Conservation (phyloP, 2,113 vertebrate genomes). For the Sisor rabdophorus region DNA sequence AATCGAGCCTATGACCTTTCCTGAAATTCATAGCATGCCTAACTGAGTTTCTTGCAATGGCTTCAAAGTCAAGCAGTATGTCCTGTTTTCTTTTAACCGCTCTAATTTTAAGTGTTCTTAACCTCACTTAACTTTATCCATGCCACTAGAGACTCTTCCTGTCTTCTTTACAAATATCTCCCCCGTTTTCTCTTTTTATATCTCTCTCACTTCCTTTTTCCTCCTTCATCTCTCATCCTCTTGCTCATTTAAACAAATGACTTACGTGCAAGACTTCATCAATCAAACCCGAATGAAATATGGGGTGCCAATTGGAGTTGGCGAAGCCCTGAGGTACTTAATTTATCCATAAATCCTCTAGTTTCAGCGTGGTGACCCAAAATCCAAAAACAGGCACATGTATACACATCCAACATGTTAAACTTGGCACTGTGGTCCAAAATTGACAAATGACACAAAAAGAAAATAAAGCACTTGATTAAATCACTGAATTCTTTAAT, state of each 20-base stretch:
- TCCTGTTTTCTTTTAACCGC: constrained; percentile 41
- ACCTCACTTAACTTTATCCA: constrained; percentile 56
- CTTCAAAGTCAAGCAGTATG: constrained; percentile 21
- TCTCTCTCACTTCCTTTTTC: not conserved
- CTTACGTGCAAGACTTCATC: constrained; percentile 53
- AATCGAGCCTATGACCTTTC: no score
- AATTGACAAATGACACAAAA: constrained; percentile 24
- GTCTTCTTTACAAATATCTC: constrained; percentile 40
- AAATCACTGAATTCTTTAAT: constrained; percentile 8
- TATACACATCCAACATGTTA: constrained; percentile 22
- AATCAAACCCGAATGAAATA: constrained; percentile 53
- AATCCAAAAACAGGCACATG: constrained; percentile 45
- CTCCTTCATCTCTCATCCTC: constrained; percentile 1
- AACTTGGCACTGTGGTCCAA: constrained; percentile 10
- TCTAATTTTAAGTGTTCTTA: constrained; percentile 56
- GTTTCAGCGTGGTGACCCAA: constrained; percentile 50
- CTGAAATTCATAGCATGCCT: not conserved
- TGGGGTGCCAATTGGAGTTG: constrained; percentile 46
- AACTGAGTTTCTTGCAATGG: not conserved
- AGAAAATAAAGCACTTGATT: not conserved
- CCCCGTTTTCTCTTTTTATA: not conserved
- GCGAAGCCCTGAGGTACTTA: constrained; percentile 47
- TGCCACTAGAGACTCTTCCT: constrained; percentile 42
- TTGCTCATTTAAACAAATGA: constrained; percentile 46
- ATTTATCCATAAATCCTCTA: constrained; percentile 57